phyloP scores from a whole-genome alignment of 2,888 invertebrate species.

The Drosophila austrosaltans region DNA sequence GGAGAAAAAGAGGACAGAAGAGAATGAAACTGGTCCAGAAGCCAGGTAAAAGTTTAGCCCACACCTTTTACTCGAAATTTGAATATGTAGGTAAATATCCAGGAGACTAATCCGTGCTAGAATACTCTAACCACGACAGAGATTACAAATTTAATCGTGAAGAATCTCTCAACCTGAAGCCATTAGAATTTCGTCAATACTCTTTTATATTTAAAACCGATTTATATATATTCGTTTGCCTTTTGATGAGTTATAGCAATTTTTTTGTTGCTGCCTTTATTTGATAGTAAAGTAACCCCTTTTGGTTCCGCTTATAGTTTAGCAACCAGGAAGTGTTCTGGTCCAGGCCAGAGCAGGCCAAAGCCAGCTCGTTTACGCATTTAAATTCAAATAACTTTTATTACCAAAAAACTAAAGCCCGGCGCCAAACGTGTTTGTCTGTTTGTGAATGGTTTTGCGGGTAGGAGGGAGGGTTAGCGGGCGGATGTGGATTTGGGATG shows the following conservation, averaged over 20 bases:
- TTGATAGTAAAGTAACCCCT: conserved; percentile 15
- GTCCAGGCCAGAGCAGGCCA: conserved; percentile 23
- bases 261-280: not conserved
- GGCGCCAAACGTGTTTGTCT: conserved; percentile 39
- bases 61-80: conserved; percentile 63
- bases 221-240: too few relatives aligned
- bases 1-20: not conserved
- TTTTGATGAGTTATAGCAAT: not conserved
- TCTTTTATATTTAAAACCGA: too few relatives aligned
- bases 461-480: not conserved
- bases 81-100: not conserved
- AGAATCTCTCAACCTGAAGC: too few relatives aligned
- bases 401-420: conserved; percentile 66
- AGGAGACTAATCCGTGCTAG: not conserved
- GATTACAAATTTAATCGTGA: not conserved
- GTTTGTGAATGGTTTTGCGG: conserved; percentile 22
- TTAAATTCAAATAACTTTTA: conserved; percentile 80
- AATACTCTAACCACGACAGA: not conserved
- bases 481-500: conserved; percentile 18
- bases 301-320: conserved; percentile 20
- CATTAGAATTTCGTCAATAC: too few relatives aligned
- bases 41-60: conserved; percentile 54
- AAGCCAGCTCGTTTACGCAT: conserved; percentile 73
- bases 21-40: conserved; percentile 27
- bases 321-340: conserved; percentile 23